Conservation (phyloP, 2,797 vertebrate genomes). For the Hemitrygon akajei region DNA sequence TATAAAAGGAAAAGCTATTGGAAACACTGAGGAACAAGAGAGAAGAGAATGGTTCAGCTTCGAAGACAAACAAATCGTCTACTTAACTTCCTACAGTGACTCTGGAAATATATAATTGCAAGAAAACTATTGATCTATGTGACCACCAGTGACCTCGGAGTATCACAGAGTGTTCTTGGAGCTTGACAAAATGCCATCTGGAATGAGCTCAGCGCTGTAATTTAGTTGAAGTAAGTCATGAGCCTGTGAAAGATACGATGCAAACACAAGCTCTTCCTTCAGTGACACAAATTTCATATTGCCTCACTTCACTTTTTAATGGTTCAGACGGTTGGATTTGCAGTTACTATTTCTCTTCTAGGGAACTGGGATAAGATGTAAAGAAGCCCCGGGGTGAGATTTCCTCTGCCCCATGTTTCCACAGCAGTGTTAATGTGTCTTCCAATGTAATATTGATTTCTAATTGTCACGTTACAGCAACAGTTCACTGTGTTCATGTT, state of each 20-base stretch:
- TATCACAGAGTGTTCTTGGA: too few relatives aligned
- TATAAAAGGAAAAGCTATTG: background rate
- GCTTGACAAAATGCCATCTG: too few relatives aligned
- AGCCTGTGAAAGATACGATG: too few relatives aligned
- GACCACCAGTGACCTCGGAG: too few relatives aligned
- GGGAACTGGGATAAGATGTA: background rate
- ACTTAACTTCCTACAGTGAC: background rate
- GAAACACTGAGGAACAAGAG: background rate
- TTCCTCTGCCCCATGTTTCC: background rate
- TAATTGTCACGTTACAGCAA: background rate
- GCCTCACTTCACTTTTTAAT: background rate
- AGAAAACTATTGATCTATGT: too few relatives aligned
- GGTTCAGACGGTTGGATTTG: background rate
- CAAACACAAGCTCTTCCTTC: background rate
- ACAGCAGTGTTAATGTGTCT: background rate
- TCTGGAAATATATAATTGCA: background rate
- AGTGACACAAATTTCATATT: background rate
- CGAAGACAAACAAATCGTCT: background rate
- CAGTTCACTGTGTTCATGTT: background rate
- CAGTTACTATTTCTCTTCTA: background rate
- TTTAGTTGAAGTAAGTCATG: background rate
- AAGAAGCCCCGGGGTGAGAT: background rate
- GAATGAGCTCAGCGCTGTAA: too few relatives aligned
- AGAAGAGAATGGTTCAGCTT: background rate
- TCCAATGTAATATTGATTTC: background rate